Evolutionary conservation across 2,888 invertebrate species (phyloP).

Genomic region (Caenorhabditis afra): DNA sequence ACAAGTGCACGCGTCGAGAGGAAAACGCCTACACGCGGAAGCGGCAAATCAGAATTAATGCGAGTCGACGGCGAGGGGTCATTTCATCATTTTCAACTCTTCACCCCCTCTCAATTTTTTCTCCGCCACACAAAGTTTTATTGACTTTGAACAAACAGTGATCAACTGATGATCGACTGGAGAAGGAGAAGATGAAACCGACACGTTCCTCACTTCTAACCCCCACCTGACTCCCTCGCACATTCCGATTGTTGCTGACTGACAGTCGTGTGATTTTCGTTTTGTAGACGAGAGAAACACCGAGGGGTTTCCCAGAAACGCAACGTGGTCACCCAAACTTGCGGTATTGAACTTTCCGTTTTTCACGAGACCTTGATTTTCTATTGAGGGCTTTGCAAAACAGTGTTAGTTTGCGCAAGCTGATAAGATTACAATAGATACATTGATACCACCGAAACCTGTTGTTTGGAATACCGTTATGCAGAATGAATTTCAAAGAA

Average conservation of each 20-base stretch:
- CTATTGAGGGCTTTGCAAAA: too few species aligned
- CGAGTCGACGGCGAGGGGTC: constrained; percentile 16
- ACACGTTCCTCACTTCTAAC: constrained; percentile 20
- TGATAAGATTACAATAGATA: too few species aligned
- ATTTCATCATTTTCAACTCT: constrained; percentile 23
- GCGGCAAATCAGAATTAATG: background rate
- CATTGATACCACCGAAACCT: too few species aligned
- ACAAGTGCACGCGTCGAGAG: too few species aligned
- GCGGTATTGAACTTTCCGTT: background rate
- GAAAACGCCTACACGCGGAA: background rate
- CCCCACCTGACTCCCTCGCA: constrained; percentile 44
- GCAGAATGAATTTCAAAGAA: background rate
- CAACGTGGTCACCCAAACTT: background rate
- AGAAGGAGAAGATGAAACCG: constrained; percentile 35
- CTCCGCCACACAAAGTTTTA: constrained; percentile 26
- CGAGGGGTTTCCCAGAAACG: constrained; percentile 9
- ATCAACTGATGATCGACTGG: constrained; percentile 51
- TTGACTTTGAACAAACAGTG: constrained; percentile 55
- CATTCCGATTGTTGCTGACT: constrained; percentile 1
- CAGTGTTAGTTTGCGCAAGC: too few species aligned
- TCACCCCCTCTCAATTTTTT: constrained; percentile 2
- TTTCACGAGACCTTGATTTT: background rate
- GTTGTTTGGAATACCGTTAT: too few species aligned
- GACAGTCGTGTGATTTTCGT: constrained; percentile 29
- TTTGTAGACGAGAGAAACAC: background rate